A percentile compares a stretch with the other conserved stretches of the same genome.
Evolutionary conservation across 2,113 vertebrate species (phyloP).

Genomic region (Catharus fuscescens): DNA sequence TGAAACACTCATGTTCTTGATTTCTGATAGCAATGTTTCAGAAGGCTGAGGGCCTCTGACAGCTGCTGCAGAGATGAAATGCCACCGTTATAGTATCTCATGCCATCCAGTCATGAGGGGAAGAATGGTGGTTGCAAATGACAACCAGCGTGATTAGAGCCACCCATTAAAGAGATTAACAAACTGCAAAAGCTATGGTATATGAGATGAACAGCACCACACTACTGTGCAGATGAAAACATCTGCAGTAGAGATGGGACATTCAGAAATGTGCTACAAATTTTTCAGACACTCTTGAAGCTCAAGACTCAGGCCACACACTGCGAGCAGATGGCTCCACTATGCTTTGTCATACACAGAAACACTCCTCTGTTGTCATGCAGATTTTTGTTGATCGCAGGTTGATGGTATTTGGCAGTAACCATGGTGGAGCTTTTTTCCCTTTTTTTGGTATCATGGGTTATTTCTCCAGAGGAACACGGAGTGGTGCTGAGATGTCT

Average conservation of each 20-base stretch:
- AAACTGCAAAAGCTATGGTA: not conserved
- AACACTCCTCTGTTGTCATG: not conserved
- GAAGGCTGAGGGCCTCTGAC: not conserved
- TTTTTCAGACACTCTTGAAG: not conserved
- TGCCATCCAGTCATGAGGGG: not conserved
- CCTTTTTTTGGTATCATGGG: not conserved
- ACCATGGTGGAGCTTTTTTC: not conserved
- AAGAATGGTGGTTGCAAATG: not conserved
- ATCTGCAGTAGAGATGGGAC: not conserved
- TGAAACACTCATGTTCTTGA: not conserved
- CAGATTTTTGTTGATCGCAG: not conserved
- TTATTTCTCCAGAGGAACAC: not conserved
- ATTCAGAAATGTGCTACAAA: conserved; percentile 9
- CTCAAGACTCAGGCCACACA: not conserved
- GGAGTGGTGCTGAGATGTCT: not conserved
- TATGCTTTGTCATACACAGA: not conserved
- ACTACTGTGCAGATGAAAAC: not conserved
- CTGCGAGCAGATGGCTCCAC: not conserved
- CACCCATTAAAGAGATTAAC: not conserved
- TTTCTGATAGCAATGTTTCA: not conserved
- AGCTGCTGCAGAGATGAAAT: not conserved
- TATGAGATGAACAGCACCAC: not conserved
- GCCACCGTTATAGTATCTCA: not conserved
- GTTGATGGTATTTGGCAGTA: conserved; percentile 11
- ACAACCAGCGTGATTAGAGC: not conserved